Percentiles rank a stretch among this genome's conserved stretches.
Conservation (phyloP, 2,113 vertebrate species). For the Athene cunicularia region DNA sequence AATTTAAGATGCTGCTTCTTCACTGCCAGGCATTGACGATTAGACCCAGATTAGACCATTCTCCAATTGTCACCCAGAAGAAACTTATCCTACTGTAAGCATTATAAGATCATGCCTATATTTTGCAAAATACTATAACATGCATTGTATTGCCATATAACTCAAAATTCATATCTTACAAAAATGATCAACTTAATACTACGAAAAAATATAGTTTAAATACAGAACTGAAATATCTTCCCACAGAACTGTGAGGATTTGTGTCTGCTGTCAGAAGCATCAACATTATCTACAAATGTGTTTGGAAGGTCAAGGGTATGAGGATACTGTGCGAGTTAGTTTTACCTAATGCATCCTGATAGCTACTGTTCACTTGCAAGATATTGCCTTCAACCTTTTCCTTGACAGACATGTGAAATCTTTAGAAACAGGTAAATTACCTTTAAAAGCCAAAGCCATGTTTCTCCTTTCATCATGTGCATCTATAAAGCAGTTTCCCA, state of each 20-base stretch:
- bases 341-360: constrained; percentile 18
- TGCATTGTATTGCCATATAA: neutral
- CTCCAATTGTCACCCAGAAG: neutral
- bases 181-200: neutral
- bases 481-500: neutral
- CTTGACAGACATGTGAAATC: neutral
- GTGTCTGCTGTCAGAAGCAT: neutral
- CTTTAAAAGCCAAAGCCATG: neutral
- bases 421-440: neutral
- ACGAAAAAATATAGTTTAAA: neutral
- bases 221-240: neutral
- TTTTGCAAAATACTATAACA: neutral
- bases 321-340: neutral
- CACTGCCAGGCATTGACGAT: neutral
- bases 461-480: neutral
- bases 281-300: constrained; percentile 3
- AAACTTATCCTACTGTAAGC: neutral
- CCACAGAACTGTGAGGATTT: neutral
- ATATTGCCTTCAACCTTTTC: neutral
- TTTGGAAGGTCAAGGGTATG: neutral
- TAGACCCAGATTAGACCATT: neutral
- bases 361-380: neutral
- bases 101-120: neutral
- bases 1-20: neutral
- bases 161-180: neutral